Base-by-base conservation (phyloP, 2,113 vertebrate species). In the Oryzias javanicus region DNA sequence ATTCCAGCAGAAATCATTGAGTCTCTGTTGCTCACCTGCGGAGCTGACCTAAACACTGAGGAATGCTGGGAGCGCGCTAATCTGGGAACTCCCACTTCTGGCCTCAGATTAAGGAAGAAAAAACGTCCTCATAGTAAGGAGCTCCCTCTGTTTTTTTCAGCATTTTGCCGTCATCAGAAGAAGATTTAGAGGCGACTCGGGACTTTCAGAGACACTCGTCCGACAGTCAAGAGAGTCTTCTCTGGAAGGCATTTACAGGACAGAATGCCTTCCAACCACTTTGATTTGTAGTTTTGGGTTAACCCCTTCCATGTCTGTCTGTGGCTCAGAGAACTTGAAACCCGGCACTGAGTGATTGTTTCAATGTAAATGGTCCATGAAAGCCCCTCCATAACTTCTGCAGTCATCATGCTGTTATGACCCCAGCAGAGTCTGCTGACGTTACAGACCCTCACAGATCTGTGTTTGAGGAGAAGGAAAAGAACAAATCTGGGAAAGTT, bases 231-330 rank as follows among this genome's bases (percentile, higher is more conserved):
- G 79, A 79, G 25, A 60, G 50, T 61, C 61, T 78, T 73, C 72
- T 90, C 87, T 90, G 90, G 88, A 91, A 90, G 54, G 64, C 72
- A 90, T 91, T 89, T 90, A 78, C 77, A 76, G 59, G 55, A 88
- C 87, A 80, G 88, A 88, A 87, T 80, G 79, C 68, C 69, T 86
- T 89, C 85, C 83, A 75, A 78, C 72, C 68, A 47, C 81, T 80
- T 82, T 90, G 90, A 91, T 90, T 91, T 91, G 89, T 88, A 87
- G 86, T 80, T 54, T 40, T 78, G 63, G 77, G 74, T 89, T 89
- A 90, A 89, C 84, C 88, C 81, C 80, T 85, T 60, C 71, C 81
- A 83, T 57, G 63, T 85, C 57, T 80, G 47, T 71, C 69, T 79
- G 82, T 81, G 81, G 77, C 78, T 77, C 60, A 19, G 75, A 85